Conservation (phyloP, 2,797 vertebrate genomes). For the Rhinogobio ventralis region DNA sequence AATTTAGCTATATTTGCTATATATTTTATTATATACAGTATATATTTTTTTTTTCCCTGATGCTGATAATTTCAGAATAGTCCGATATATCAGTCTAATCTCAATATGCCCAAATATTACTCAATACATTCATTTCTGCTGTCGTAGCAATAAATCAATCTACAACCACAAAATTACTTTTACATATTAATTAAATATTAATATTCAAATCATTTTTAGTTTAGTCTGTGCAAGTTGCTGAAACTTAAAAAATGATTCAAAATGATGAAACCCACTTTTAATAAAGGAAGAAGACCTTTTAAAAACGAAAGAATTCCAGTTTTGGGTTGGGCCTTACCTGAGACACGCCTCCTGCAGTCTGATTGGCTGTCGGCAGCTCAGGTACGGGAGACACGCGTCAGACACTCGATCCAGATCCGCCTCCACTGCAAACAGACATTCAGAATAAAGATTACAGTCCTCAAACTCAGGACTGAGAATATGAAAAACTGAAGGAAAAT, state of each 20-base stretch:
- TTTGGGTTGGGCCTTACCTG: slow-evolving; percentile 76
- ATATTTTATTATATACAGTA: neutral
- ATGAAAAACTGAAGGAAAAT: no score
- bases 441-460: slow-evolving; percentile 42
- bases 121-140: no score
- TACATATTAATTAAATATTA: neutral
- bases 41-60: neutral
- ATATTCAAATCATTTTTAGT: no score
- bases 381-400: slow-evolving; percentile 88
- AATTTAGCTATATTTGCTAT: neutral
- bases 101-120: neutral
- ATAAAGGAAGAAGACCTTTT: neutral
- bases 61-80: neutral
- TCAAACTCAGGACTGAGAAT: neutral
- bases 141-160: no score
- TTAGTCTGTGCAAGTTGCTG: neutral
- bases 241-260: neutral
- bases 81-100: neutral
- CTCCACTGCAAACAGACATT: slow-evolving; percentile 81
- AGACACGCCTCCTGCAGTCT: slow-evolving; percentile 89
- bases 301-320: neutral
- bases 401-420: slow-evolving; percentile 86
- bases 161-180: neutral
- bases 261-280: neutral
- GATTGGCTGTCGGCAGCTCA: slow-evolving; percentile 89